phyloP scores from a whole-genome alignment of 30 jellyfish, hydroid and myxozoan species.

The Turritopsis rubra region DNA sequence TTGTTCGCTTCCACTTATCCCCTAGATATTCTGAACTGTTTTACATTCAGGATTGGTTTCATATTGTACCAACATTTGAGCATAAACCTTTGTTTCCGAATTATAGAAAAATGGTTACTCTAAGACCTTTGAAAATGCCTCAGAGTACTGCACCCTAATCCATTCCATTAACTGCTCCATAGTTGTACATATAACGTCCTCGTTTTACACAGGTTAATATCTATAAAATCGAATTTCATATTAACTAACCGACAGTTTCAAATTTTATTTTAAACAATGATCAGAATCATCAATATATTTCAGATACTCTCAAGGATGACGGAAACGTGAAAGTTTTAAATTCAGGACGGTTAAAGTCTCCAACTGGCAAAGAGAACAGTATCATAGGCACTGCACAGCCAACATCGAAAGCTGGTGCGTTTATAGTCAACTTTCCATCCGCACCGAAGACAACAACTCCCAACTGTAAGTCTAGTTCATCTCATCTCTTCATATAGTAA shows the following conservation, averaged over 20 bases:
- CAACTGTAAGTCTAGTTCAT: slow-evolving; percentile 30
- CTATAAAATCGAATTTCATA: not conserved
- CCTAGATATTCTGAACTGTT: not conserved
- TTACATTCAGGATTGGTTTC: no score
- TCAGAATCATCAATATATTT: no score
- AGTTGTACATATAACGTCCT: not conserved
- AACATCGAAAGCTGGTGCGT: slow-evolving; percentile 17
- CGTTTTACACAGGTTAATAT: not conserved
- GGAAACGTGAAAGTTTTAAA: slow-evolving; percentile 26
- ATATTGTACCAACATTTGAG: no score
- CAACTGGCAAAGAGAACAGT: slow-evolving; percentile 19
- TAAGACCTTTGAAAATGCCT: no score
- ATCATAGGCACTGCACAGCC: slow-evolving; percentile 18
- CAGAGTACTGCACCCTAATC: not conserved
- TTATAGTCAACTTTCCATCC: slow-evolving; percentile 18
- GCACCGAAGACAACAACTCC: slow-evolving; percentile 27
- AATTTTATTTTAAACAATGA: not conserved
- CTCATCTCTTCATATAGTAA: not conserved
- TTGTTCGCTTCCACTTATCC: not conserved
- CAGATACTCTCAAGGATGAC: slow-evolving; percentile 15
- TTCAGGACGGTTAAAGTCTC: slow-evolving; percentile 27
- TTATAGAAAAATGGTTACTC: no score
- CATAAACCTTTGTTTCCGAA: no score
- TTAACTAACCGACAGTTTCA: not conserved
- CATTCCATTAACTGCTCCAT: not conserved